phyloP scores from a whole-genome alignment of 2,797 vertebrate genomes.

The Oophaga sylvatica region DNA sequence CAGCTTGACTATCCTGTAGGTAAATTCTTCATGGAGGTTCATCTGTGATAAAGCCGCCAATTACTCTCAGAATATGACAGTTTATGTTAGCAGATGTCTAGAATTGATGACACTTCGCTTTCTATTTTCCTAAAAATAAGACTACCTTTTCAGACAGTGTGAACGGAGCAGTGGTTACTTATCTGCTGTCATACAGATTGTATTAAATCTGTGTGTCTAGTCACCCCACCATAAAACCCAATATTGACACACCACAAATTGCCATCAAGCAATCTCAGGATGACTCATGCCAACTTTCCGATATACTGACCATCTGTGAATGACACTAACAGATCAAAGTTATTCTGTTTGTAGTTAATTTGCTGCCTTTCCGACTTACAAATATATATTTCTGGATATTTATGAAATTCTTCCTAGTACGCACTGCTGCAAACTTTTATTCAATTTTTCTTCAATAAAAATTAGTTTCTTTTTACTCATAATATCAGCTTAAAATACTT shows the following conservation, averaged over 20 bases:
- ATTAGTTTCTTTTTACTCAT: neutral
- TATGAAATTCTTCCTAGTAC: neutral
- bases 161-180: neutral
- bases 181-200: constrained; percentile 20
- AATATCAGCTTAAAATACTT: too few relatives aligned
- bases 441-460: too few relatives aligned
- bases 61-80: neutral
- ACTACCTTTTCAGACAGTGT: neutral
- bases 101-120: neutral
- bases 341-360: neutral
- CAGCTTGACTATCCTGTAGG: neutral
- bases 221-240: constrained; percentile 30
- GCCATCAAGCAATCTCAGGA: neutral
- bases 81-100: neutral
- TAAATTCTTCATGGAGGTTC: neutral
- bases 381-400: neutral
- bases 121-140: neutral
- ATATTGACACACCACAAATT: constrained; percentile 42
- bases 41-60: neutral
- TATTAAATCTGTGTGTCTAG: constrained; percentile 20
- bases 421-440: neutral
- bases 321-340: constrained; percentile 22
- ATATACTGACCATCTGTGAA: neutral
- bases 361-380: neutral
- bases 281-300: neutral